Percentiles rank a stretch among this genome's conserved stretches.
These are phyloP conservation scores for Tenthredo amoena DNA, from an alignment of 2,888 invertebrate species.

Conservation along the genomic window DNA sequence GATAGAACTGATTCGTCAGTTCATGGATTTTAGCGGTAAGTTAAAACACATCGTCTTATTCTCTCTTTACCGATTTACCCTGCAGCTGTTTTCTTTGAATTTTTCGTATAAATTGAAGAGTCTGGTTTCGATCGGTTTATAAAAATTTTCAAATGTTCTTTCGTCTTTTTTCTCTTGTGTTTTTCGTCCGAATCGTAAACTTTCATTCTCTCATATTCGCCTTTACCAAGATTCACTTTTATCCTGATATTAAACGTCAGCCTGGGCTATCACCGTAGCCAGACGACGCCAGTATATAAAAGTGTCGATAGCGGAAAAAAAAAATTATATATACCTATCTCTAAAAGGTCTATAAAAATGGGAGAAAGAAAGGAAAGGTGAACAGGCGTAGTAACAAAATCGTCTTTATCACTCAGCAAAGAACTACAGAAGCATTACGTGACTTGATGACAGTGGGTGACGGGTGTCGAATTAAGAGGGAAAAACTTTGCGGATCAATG, in stretches of 20 bases:
- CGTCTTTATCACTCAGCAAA: constrained; percentile 1
- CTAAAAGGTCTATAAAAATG: not conserved
- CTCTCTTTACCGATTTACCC: not conserved
- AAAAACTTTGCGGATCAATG: not conserved
- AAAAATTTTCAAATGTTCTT: not conserved
- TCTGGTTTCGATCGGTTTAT: not conserved
- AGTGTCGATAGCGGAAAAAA: not conserved
- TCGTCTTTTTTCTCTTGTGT: not conserved
- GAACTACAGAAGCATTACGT: not conserved
- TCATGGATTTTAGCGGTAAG: constrained; percentile 88
- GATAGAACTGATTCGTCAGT: constrained; percentile 91
- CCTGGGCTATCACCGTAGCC: not conserved
- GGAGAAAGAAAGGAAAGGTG: not conserved
- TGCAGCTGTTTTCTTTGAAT: not conserved
- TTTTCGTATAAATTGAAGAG: not conserved
- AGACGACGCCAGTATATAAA: constrained; percentile 6
- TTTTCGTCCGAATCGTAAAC: not conserved
- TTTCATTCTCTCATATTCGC: not conserved
- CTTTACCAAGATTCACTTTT: constrained; percentile 3
- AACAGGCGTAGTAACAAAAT: not conserved
- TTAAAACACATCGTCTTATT: not conserved
- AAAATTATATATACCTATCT: not conserved
- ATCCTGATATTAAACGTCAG: not conserved
- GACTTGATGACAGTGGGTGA: not conserved
- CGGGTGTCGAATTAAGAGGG: not conserved